Percentiles rank a stretch among this genome's conserved stretches.
Conservation (phyloP, 2,888 invertebrate genomes). For the Cephus rjabovi region DNA sequence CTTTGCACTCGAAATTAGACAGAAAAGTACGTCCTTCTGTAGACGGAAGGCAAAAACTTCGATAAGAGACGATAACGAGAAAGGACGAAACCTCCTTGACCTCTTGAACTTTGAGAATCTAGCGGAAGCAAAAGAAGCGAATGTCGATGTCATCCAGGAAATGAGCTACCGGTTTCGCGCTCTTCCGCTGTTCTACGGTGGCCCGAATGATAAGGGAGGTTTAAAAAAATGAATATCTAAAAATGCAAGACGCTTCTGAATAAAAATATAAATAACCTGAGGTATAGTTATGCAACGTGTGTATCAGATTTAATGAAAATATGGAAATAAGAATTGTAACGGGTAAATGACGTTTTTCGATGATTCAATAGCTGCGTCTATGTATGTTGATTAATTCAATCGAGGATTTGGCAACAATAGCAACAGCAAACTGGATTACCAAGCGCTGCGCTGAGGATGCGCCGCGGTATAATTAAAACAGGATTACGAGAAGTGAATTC, state of each 20-base stretch:
- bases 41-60: not conserved
- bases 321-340: not conserved
- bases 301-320: not conserved
- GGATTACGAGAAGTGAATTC: not conserved
- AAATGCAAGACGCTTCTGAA: not conserved
- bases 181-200: not conserved
- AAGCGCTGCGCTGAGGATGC: not conserved
- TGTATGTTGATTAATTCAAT: not conserved
- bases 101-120: not conserved
- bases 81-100: not conserved
- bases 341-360: not conserved
- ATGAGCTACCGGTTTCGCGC: not conserved
- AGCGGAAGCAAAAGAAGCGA: not conserved
- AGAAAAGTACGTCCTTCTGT: not conserved
- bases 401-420: no score
- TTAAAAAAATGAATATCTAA: not conserved
- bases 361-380: not conserved
- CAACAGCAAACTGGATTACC: not conserved
- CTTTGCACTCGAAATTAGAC: not conserved
- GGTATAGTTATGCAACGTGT: not conserved
- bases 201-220: not conserved
- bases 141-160: not conserved
- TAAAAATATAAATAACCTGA: not conserved
- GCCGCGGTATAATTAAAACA: not conserved
- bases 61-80: not conserved